Evolutionary conservation across 2,113 vertebrate species (phyloP).

Genomic region (Tyto alba): DNA sequence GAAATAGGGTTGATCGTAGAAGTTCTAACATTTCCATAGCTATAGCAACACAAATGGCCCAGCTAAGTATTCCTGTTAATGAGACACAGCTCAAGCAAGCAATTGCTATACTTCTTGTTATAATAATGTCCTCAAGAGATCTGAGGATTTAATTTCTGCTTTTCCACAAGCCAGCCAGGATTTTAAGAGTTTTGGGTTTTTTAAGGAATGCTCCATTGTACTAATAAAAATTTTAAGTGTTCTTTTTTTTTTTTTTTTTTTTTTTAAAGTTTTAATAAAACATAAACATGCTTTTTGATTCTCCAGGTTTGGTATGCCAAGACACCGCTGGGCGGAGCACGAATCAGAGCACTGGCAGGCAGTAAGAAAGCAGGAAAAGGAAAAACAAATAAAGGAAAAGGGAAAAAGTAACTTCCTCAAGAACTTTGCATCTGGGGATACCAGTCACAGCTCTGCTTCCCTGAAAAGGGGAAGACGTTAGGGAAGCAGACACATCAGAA

Average conservation of each 20-base stretch:
- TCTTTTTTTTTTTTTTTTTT: neutral
- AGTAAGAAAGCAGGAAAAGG: neutral
- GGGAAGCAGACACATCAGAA: neutral
- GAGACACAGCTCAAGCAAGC: conserved; percentile 8
- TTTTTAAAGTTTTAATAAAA: neutral
- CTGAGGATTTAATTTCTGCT: neutral
- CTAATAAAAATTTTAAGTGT: neutral
- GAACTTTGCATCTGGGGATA: neutral
- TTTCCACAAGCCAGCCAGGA: neutral
- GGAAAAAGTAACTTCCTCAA: neutral
- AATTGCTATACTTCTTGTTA: neutral
- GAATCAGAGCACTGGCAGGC: neutral
- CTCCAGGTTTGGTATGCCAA: conserved; percentile 79
- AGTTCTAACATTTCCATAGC: conserved; percentile 36
- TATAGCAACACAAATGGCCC: conserved; percentile 41
- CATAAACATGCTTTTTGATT: neutral
- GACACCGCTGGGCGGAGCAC: conserved; percentile 76
- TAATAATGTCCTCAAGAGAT: conserved; percentile 12
- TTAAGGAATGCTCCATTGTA: neutral
- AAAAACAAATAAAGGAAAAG: neutral
- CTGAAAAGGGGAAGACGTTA: neutral
- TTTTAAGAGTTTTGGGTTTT: neutral
- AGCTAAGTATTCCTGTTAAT: conserved; percentile 40
- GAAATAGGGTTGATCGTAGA: conserved; percentile 11
- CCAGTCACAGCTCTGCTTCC: neutral